Evolutionary conservation across 1,140 invertebrate genomes (phyloP).

Genomic region (Gonatopus flavifemur): DNA sequence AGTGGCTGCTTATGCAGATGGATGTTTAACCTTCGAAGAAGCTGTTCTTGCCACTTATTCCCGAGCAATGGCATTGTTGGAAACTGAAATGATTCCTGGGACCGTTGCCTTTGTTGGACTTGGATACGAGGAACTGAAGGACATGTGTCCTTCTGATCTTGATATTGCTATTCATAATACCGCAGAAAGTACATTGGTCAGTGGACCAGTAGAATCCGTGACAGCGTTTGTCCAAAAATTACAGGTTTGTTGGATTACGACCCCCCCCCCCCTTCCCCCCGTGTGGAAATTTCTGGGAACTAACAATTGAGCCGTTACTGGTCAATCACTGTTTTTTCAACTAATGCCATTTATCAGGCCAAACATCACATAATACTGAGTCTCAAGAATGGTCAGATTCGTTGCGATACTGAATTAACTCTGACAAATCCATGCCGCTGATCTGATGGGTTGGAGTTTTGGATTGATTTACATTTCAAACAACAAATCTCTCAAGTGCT

Average conservation of each 20-base stretch:
- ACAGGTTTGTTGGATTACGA: slow-evolving; percentile 41
- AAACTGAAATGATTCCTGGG: neutral
- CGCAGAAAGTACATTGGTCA: slow-evolving; percentile 81
- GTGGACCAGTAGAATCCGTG: slow-evolving; percentile 76
- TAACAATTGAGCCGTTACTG: no score
- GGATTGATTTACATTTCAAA: no score
- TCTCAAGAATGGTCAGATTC: no score
- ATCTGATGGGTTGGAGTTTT: no score
- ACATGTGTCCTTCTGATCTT: slow-evolving; percentile 52
- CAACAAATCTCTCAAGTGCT: no score
- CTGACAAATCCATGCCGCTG: no score
- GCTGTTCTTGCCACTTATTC: slow-evolving; percentile 1
- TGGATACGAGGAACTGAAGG: neutral
- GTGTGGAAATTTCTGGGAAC: no score
- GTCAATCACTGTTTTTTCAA: no score
- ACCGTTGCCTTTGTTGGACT: neutral
- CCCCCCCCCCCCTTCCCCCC: no score
- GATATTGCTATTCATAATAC: slow-evolving; percentile 87
- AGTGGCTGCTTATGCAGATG: neutral
- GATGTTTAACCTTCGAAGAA: neutral
- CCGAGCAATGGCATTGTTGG: neutral
- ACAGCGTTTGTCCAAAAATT: slow-evolving; percentile 70
- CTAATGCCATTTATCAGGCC: no score
- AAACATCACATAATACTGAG: no score
- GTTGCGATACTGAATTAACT: no score